Base-by-base conservation (phyloP, 2,888 invertebrate species). In the Esperia sulphurella region DNA sequence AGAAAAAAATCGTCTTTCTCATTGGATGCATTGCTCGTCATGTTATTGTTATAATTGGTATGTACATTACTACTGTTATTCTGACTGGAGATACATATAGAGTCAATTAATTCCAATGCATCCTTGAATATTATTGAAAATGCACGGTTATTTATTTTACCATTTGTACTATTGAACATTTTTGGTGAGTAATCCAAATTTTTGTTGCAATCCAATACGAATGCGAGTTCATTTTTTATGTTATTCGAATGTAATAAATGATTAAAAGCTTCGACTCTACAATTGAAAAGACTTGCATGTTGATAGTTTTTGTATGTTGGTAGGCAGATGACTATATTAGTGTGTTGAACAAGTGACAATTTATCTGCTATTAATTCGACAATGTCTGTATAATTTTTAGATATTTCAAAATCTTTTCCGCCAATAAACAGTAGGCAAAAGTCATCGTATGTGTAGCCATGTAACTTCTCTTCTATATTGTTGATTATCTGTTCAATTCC, bases 1-100 rank as follows among this genome's bases (percentile, higher is more conserved):
- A 38, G 46, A 53, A 48, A 50, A 48, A 48, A 46, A 14, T 48
- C 8, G n/a, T 48, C 21, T 21, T 21, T 21, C 5, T 21, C 21
- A 21, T 3, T 5, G 21, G 21, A 3, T 2, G 2, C 21, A 21
- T 3, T 21, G 21, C 21, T 21, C 5, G 21, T 29, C 2, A 13
- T 12, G 7, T 8, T 12, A 21, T 38, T 30, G 9, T 35, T 29
- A 21, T 41, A 6, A 9, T 12, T 4, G 7, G 9, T 35, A 35
- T 8, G 7, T 38, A 10, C n/a, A 38, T 7, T 12, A 38, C 13
- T 38, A 38, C 13, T 37, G 21, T 9, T 12, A 8, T 13, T 39
- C 21, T 8, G n/a, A 39, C 2, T 45, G 38, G 13, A 6, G 38
- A 3, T 12, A 12, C 13, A 1, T 10, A 10, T 31, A 31, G 31